Evolutionary conservation across 2,113 vertebrate genomes (phyloP).

Genomic region (Gila orcuttii): DNA sequence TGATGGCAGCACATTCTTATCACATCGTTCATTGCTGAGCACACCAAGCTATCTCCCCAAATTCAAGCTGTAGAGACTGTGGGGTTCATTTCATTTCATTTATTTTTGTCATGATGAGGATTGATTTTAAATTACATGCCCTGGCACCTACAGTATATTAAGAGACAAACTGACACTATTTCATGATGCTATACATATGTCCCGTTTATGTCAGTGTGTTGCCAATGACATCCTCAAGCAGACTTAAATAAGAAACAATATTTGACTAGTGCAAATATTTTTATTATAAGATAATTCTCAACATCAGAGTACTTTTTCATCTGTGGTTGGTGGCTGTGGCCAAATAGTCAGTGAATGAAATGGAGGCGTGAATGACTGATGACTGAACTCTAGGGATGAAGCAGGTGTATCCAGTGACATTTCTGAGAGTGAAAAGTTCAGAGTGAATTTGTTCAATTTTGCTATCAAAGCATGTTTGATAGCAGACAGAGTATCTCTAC

Average conservation of each 20-base stretch:
- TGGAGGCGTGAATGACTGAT: constrained; percentile 28
- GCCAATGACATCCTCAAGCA: background rate
- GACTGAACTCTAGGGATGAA: constrained; percentile 18
- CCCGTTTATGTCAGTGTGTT: background rate
- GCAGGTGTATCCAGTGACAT: constrained; percentile 29
- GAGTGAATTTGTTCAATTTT: constrained; percentile 19
- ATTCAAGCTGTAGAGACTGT: constrained; percentile 10
- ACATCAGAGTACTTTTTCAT: constrained; percentile 8
- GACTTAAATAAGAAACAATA: constrained; percentile 13
- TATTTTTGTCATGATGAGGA: constrained; percentile 24
- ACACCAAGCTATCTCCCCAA: constrained; percentile 22
- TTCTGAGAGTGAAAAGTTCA: constrained; percentile 15
- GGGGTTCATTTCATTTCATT: constrained; percentile 28
- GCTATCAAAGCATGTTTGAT: constrained; percentile 15
- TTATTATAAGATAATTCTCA: background rate
- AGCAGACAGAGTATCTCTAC: background rate
- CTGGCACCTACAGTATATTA: constrained; percentile 8
- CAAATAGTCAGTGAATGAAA: background rate
- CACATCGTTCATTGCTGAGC: background rate
- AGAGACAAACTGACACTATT: background rate
- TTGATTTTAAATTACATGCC: constrained; percentile 21
- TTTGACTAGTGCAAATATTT: background rate
- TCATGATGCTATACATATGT: background rate
- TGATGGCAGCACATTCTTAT: constrained; percentile 32
- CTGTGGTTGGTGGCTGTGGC: background rate